These are phyloP conservation scores for Darevskia mixta DNA, from an alignment of 2,797 vertebrate species.

Conservation along the genomic window DNA sequence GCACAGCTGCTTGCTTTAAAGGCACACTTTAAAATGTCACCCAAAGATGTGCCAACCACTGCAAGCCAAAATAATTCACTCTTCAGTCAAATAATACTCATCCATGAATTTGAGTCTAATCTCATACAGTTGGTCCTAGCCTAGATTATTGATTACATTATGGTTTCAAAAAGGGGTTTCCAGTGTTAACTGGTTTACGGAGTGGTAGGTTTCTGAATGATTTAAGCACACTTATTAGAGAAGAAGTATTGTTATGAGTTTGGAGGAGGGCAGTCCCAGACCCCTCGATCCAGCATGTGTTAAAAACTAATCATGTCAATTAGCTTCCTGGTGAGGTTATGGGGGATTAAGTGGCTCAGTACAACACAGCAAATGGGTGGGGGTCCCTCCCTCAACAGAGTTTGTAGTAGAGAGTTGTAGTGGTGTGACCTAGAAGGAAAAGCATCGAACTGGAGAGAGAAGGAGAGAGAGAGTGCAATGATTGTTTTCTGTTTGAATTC, in stretches of 20 bases:
- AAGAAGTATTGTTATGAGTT: neutral
- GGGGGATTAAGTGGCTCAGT: too few relatives aligned
- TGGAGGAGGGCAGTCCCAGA: too few relatives aligned
- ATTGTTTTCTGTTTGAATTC: too few relatives aligned
- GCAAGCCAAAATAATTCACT: neutral
- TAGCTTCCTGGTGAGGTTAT: too few relatives aligned
- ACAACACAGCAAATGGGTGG: too few relatives aligned
- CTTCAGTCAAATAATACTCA: neutral
- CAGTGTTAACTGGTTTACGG: neutral
- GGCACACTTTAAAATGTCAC: constrained; percentile 6
- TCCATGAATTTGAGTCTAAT: neutral
- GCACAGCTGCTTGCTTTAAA: constrained; percentile 11
- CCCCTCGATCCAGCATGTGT: too few relatives aligned
- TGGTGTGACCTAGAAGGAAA: too few relatives aligned
- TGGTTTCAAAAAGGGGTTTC: neutral
- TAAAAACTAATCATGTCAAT: too few relatives aligned
- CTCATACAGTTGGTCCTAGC: neutral
- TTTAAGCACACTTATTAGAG: neutral
- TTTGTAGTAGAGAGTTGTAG: too few relatives aligned
- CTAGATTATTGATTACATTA: neutral
- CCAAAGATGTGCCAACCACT: neutral
- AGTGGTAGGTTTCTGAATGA: neutral
- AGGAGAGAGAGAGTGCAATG: too few relatives aligned
- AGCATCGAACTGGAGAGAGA: too few relatives aligned
- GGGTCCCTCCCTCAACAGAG: too few relatives aligned